Evolutionary conservation across 1,140 invertebrate genomes (phyloP).

Genomic region (Diprion similis): DNA sequence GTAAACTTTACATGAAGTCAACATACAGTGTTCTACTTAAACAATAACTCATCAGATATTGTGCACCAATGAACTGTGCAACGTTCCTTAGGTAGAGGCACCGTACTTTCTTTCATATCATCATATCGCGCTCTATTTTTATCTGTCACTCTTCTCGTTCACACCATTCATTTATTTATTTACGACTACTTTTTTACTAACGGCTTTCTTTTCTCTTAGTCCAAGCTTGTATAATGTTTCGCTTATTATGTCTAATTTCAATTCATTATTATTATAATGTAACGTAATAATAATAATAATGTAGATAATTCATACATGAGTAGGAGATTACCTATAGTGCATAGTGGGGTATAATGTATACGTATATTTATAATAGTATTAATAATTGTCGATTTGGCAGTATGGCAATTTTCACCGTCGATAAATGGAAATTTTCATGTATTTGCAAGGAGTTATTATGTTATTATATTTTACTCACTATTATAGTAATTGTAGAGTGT

Average conservation of each 20-base stretch:
- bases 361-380: constrained; percentile 37
- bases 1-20: constrained; percentile 50
- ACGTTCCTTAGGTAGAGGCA: constrained; percentile 48
- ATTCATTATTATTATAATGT: constrained; percentile 28
- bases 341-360: constrained; percentile 37
- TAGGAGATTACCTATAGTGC: constrained; percentile 57
- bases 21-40: constrained; percentile 55
- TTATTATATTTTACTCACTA: not conserved
- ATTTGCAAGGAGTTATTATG: constrained; percentile 9
- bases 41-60: constrained; percentile 37
- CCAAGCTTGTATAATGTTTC: constrained; percentile 34
- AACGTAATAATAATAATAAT: constrained; percentile 55
- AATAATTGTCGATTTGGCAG: constrained; percentile 63
- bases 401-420: constrained; percentile 56
- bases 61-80: constrained; percentile 28
- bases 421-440: constrained; percentile 47
- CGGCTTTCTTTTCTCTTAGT: not conserved
- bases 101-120: constrained; percentile 43
- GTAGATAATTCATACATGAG: constrained; percentile 53
- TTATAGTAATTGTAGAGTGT: not conserved
- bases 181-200: constrained; percentile 30
- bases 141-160: too few relatives aligned
- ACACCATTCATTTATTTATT: constrained; percentile 11
- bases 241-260: constrained; percentile 40
- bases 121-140: too few relatives aligned